phyloP scores from a whole-genome alignment of 2,113 vertebrate species.

The Cromileptes altivelis region DNA sequence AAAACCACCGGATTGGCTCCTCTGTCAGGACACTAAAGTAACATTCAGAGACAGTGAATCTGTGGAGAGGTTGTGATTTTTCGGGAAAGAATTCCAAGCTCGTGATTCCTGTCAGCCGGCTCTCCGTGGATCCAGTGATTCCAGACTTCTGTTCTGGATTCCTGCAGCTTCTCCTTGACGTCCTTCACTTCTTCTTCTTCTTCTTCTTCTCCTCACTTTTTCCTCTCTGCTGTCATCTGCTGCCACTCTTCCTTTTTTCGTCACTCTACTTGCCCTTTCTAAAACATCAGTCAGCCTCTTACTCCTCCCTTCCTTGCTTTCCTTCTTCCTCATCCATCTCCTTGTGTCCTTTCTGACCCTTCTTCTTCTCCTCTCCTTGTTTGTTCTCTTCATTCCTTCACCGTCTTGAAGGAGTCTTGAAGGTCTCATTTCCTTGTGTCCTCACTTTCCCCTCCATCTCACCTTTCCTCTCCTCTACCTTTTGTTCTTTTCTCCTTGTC shows the following conservation, averaged over 20 bases:
- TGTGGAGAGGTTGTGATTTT: slow-evolving; percentile 25
- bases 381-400: background rate
- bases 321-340: background rate
- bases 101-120: slow-evolving; percentile 29
- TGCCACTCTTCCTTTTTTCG: too few relatives aligned
- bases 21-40: background rate
- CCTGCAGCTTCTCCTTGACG: background rate
- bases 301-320: background rate
- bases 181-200: background rate
- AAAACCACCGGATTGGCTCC: slow-evolving; percentile 53
- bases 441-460: background rate
- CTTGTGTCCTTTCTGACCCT: background rate
- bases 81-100: slow-evolving; percentile 56
- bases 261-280: background rate
- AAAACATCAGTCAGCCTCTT: background rate
- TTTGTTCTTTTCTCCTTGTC: background rate
- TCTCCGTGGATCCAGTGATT: slow-evolving; percentile 6
- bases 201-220: slow-evolving; percentile 4
- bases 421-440: background rate
- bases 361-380: background rate
- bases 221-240: background rate
- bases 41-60: slow-evolving; percentile 37
- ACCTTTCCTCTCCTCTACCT: background rate
- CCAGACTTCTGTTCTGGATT: slow-evolving; percentile 51
- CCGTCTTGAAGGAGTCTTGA: too few relatives aligned